Evolutionary conservation across 2,888 invertebrate genomes (phyloP), one percentile per base, ranked within the genome.

Genomic region (Apomyelois bistriatella): DNA sequence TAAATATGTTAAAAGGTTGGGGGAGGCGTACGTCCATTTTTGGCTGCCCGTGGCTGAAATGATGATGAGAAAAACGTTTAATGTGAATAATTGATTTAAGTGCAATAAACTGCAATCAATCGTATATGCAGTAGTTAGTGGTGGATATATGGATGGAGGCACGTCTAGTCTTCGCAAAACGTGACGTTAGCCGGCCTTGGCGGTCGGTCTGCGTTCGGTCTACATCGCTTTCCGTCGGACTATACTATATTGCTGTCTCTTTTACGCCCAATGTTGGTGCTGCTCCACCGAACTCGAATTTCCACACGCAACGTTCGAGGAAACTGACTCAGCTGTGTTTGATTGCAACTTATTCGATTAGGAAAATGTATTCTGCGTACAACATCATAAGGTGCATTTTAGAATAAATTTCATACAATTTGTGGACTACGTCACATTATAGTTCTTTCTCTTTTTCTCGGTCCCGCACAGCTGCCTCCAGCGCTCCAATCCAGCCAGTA

Each of bases 151-250:
- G 46, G 32, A 32, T 32, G 75, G 68, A 74, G 80, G 78, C 73
- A 78, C 66, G 84, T 87, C 87, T 85, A 82, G 84, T 79, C 79
- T 80, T 75, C 75, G 82, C 81, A 65, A 82, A 84, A 80, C 82
- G 83, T 88, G 87, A 88, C 86, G 82, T 72, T 71, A 74, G 74
- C 68, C 85, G 87, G 86, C 88, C 89, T 89, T 89, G 87, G 80
- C 75, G 76, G 67, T 85, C 86, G 87, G 78, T 67, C 63, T 70
- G 62, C 74, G 65, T 59, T 85, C 87, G 86, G 75, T 64, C 61
- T 67, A 57, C 65, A 57, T 81, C 87, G 87, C 59, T 63, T 62
- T 54, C 62, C 57, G 61, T 82, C 83, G 82, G 65, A 62, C 64
- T 56, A 53, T 63, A 52, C 57, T 57, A 53, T 63, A 51, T 57